Conservation (phyloP, 2,113 vertebrate species). For the Nanorana parkeri region DNA sequence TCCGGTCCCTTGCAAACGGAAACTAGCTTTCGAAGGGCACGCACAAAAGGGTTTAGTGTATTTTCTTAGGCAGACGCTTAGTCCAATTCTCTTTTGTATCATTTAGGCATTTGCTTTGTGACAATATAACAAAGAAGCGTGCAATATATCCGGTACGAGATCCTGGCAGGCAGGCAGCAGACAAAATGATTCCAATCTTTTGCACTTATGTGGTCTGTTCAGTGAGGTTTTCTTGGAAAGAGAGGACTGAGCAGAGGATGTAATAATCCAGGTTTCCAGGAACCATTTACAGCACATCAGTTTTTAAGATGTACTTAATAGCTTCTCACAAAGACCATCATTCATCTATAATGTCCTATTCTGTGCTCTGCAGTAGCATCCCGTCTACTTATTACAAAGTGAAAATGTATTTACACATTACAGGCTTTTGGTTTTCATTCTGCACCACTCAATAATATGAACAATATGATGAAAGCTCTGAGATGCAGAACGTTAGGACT, state of each 20-base stretch:
- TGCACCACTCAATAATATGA: no score
- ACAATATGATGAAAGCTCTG: no score
- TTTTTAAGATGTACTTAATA: neutral
- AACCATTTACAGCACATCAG: conserved; percentile 5
- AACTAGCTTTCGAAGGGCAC: no score
- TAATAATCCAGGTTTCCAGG: conserved; percentile 4
- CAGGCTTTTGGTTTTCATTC: neutral
- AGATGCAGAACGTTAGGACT: no score
- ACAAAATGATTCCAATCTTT: neutral
- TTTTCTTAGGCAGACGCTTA: no score
- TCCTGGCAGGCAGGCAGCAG: neutral
- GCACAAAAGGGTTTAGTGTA: no score
- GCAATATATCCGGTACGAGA: neutral
- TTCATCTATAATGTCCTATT: conserved; percentile 22
- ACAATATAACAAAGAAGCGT: neutral
- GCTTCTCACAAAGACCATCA: conserved; percentile 11
- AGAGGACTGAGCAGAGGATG: neutral
- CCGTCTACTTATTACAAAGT: neutral
- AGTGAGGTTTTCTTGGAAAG: conserved; percentile 38
- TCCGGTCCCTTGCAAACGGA: no score
- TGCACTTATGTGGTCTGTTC: conserved; percentile 2
- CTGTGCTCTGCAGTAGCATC: neutral
- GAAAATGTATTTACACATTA: neutral
- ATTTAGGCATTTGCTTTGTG: neutral
- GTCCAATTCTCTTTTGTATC: neutral